These are phyloP conservation scores for Thaumetopoea pityocampa DNA, from an alignment of 1,140 invertebrate species.

Conservation along the genomic window DNA sequence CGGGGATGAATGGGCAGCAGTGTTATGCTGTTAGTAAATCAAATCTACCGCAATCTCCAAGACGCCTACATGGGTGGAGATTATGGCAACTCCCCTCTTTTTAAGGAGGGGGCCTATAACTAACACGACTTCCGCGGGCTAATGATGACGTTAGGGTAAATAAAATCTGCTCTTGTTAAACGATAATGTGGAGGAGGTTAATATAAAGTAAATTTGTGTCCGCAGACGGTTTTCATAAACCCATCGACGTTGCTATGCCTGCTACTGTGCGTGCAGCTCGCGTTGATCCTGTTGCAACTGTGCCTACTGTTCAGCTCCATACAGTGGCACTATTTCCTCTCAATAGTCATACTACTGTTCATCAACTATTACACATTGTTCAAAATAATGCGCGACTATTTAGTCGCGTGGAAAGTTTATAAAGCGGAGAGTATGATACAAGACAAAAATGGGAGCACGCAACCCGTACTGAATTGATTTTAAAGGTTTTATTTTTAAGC, in stretches of 20 bases:
- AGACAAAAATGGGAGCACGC: slow-evolving; percentile 63
- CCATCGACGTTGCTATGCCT: slow-evolving; percentile 88
- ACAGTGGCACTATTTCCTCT: slow-evolving; percentile 95
- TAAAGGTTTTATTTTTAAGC: slow-evolving; percentile 5
- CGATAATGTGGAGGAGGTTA: too few relatives aligned
- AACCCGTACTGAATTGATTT: slow-evolving; percentile 16
- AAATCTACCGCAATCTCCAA: too few relatives aligned
- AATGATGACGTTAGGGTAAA: too few relatives aligned
- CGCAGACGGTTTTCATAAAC: slow-evolving; percentile 90
- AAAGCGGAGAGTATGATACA: slow-evolving; percentile 84
- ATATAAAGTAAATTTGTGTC: too few relatives aligned
- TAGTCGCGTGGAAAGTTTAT: slow-evolving; percentile 90
- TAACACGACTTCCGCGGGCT: too few relatives aligned
- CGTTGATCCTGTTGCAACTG: slow-evolving; percentile 86
- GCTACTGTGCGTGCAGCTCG: slow-evolving; percentile 83
- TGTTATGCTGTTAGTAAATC: too few relatives aligned
- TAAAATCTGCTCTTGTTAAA: too few relatives aligned
- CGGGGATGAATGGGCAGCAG: too few relatives aligned
- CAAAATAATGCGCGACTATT: slow-evolving; percentile 90
- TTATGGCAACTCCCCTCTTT: too few relatives aligned
- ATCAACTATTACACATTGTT: slow-evolving; percentile 95
- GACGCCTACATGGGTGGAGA: too few relatives aligned
- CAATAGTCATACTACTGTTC: slow-evolving; percentile 88
- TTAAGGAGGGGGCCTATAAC: too few relatives aligned
- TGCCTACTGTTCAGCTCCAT: slow-evolving; percentile 84